A percentile compares a stretch with the other conserved stretches of the same genome.
phyloP scores from a whole-genome alignment of 2,113 vertebrate species.

The Tragelaphus imberbis region DNA sequence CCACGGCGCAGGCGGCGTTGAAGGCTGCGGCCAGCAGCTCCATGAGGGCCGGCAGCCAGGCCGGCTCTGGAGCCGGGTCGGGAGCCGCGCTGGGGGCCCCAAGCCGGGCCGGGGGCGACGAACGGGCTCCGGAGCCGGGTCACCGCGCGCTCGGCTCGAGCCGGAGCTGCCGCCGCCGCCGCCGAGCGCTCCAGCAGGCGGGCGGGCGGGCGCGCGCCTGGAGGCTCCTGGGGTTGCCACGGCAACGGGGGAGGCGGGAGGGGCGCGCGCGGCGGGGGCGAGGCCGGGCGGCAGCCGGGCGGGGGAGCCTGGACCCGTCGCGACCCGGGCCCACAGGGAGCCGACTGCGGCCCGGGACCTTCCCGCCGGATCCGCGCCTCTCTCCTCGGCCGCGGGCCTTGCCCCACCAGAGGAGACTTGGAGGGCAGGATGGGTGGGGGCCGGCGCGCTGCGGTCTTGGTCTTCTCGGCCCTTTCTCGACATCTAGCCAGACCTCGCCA shows the following conservation, averaged over 20 bases:
- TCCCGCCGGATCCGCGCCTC: background rate
- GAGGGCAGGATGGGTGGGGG: background rate
- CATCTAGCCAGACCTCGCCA: background rate
- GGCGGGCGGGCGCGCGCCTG: slow-evolving; percentile 47
- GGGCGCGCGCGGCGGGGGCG: slow-evolving; percentile 70
- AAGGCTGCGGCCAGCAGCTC: slow-evolving; percentile 82
- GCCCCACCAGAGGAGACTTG: background rate
- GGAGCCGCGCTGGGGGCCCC: background rate
- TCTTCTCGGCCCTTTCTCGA: background rate
- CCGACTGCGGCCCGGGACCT: background rate
- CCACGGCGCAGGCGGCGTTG: slow-evolving; percentile 80
- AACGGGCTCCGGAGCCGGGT: slow-evolving; percentile 58
- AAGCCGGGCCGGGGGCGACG: background rate
- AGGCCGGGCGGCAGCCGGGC: background rate
- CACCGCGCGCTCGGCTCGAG: slow-evolving; percentile 61
- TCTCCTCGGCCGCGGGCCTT: background rate
- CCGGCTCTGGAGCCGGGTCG: background rate
- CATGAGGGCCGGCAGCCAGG: slow-evolving; percentile 67
- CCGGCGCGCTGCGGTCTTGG: background rate
- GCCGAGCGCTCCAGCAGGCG: slow-evolving; percentile 38
- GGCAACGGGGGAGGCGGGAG: slow-evolving; percentile 76
- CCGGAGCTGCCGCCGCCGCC: slow-evolving; percentile 37
- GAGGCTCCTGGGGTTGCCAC: slow-evolving; percentile 77
- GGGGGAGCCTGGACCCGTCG: background rate
- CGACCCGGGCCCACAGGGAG: background rate